Base-by-base conservation (phyloP, 2,113 vertebrate species). In the Paramisgurnus dabryanus region DNA sequence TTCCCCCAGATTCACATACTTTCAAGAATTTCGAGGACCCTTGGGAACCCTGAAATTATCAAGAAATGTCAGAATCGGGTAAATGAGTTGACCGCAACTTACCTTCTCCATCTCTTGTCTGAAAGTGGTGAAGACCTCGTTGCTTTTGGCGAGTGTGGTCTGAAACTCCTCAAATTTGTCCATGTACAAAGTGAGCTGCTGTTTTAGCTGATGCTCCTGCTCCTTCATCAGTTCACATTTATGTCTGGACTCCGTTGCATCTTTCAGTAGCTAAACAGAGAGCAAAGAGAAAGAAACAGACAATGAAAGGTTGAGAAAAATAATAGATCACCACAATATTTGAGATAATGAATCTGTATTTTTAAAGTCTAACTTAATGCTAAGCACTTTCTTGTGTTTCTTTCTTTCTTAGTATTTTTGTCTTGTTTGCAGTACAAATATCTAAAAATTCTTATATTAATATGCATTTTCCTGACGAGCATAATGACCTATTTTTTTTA, bases 101-200 rank as follows among this genome's bases (percentile, higher is more conserved):
- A 98, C 98, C 96, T 99, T 99, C 88, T 99, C 97, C 98, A 99
- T 99, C 91, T 99, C 98, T 85, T 98, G 97, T 87, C 97, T 93
- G 92, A 99, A 99, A 7, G 96, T 99, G 86, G 96, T 98, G 91
- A 99, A 99, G 83, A 99, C 95, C 84, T 99, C 97, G 50, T 99
- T 99, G 90, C 97, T 99, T 89, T 99, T 99, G 77, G 98, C 95
- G 92, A 99, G 94, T 60, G 98, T 99, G 80, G 95, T 98, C 93
- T 99, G 98, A 87, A 99, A 99, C 94, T 99, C 98, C 88, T 99
- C 98, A 87, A 99, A 99, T 88, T 99, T 99, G 90, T 98, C 96
- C 97, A 98, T 98, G 86, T 99, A 99, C 45, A 98, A 94, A 80
- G 96, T 98, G 83, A 99, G 96, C 96, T 99, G 97, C 81, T 98